A percentile compares a stretch with the other conserved stretches of the same genome.
Conservation (phyloP, 37 sponge, comb jelly and placozoan genomes). For the Chondrilla cf. caribensis region DNA sequence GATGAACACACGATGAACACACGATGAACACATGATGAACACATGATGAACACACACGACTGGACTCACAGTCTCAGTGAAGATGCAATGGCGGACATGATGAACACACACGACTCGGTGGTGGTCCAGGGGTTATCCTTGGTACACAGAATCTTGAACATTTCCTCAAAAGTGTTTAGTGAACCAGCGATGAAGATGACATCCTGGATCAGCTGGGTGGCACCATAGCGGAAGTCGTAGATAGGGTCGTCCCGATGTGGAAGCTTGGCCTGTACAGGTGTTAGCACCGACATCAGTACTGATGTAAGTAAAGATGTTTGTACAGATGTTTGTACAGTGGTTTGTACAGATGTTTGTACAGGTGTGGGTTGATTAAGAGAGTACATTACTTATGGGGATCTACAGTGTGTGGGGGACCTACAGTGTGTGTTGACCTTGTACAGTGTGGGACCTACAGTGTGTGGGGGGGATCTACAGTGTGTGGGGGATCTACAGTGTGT, state of each 20-base stretch:
- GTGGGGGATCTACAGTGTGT: too few relatives aligned
- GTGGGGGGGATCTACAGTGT: too few relatives aligned
- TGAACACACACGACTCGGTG: constrained; percentile 66
- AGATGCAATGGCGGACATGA: constrained; percentile 77
- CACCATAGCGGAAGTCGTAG: constrained; percentile 49
- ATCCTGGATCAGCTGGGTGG: constrained; percentile 63
- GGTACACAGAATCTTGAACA: constrained; percentile 30
- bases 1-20: too few relatives aligned
- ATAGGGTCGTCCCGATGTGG: constrained; percentile 59
- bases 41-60: neutral
- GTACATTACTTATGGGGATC: too few relatives aligned
- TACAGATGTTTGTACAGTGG: neutral
- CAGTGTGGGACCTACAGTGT: too few relatives aligned
- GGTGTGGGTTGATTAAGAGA: neutral
- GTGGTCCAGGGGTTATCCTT: constrained; percentile 61
- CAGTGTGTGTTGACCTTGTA: too few relatives aligned
- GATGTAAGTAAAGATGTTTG: neutral
- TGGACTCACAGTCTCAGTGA: constrained; percentile 46
- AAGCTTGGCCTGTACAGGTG: constrained; percentile 33
- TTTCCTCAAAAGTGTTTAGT: constrained; percentile 34
- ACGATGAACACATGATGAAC: too few relatives aligned
- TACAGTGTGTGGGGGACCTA: too few relatives aligned
- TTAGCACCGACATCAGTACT: neutral
- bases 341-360: neutral
- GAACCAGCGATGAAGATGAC: constrained; percentile 72